Percentiles rank a stretch among this genome's conserved stretches.
These are phyloP conservation scores for Arctopsyche grandis DNA, from an alignment of 1,140 invertebrate genomes.

Conservation along the genomic window DNA sequence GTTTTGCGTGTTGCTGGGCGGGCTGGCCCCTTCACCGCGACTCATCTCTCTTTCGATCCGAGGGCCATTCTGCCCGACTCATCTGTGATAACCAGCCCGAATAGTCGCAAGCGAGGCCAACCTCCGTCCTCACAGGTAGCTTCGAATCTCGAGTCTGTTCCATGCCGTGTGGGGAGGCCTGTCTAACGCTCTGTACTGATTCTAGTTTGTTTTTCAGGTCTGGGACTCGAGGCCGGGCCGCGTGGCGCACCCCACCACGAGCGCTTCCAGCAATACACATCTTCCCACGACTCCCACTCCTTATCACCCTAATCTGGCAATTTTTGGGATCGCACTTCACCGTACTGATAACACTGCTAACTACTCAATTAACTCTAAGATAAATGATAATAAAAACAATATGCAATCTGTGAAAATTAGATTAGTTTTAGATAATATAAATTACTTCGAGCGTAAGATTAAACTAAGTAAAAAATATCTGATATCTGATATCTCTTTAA, in stretches of 20 bases:
- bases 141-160: not conserved
- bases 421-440: constrained; percentile 67
- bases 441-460: constrained; percentile 67
- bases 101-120: constrained; percentile 60
- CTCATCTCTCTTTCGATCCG: constrained; percentile 55
- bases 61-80: constrained; percentile 65
- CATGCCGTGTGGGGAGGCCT: not conserved
- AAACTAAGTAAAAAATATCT: constrained; percentile 66
- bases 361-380: constrained; percentile 69
- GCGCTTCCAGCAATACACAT: constrained; percentile 53
- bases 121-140: constrained; percentile 66
- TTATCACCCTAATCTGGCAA: constrained; percentile 35
- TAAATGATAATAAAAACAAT: constrained; percentile 70
- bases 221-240: constrained; percentile 64
- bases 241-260: constrained; percentile 63
- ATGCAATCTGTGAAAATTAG: constrained; percentile 74
- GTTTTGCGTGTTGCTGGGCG: constrained; percentile 58
- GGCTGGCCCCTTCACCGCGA: constrained; percentile 62
- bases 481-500: constrained; percentile 72
- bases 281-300: constrained; percentile 46
- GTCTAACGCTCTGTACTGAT: not conserved
- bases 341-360: constrained; percentile 63
- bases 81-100: constrained; percentile 83
- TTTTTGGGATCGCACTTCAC: constrained; percentile 47
- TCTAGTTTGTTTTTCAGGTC: constrained; percentile 60